Evolutionary conservation across 2,888 invertebrate species (phyloP).

Genomic region (Steinernema hermaphroditum): DNA sequence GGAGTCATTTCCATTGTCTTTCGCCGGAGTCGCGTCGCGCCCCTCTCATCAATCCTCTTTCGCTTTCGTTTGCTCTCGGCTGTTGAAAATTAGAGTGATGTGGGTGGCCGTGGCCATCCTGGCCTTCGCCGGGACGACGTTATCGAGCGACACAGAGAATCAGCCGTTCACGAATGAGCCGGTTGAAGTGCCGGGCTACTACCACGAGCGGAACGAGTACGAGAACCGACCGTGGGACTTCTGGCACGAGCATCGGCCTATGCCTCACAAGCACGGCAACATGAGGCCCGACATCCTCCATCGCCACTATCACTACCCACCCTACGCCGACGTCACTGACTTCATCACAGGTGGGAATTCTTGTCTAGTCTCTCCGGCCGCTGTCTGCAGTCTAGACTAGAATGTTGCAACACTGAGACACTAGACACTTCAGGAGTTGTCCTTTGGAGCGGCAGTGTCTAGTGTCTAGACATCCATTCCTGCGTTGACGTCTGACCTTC

Average conservation of each 20-base stretch:
- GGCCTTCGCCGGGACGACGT: too few species aligned
- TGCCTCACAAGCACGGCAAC: constrained; percentile 33
- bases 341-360: constrained; percentile 33
- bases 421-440: background rate
- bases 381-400: background rate
- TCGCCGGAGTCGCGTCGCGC: constrained; percentile 3
- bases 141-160: background rate
- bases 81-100: constrained; percentile 16
- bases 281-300: background rate
- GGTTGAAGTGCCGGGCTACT: constrained; percentile 22
- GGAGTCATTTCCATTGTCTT: constrained; percentile 15
- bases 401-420: background rate
- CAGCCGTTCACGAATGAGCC: constrained; percentile 33
- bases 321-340: constrained; percentile 28
- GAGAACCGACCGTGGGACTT: constrained; percentile 33
- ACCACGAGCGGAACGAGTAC: constrained; percentile 33
- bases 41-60: background rate
- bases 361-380: too few species aligned
- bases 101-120: constrained; percentile 26
- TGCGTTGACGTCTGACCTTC: background rate
- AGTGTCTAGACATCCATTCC: background rate
- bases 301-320: constrained; percentile 33
- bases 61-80: constrained; percentile 5
- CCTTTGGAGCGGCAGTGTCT: too few species aligned
- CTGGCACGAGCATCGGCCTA: constrained; percentile 36